Percentiles rank a stretch among this genome's conserved stretches.
Evolutionary conservation across 2,113 vertebrate genomes (phyloP).

Genomic region (Pygoscelis antarcticus): DNA sequence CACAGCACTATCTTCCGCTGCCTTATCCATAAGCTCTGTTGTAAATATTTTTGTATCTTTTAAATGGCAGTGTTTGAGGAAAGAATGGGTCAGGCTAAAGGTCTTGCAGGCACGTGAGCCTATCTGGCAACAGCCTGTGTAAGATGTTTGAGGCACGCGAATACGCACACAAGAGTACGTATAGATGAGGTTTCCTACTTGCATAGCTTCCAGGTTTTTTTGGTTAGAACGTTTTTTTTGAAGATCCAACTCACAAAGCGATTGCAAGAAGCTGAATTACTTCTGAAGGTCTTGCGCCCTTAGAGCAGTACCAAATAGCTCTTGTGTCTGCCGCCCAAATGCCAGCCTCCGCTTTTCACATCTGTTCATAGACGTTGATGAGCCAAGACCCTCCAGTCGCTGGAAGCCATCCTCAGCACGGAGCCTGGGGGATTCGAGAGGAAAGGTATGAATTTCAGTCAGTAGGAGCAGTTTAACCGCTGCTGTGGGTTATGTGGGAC

Average conservation of each 20-base stretch:
- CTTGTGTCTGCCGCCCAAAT: background rate
- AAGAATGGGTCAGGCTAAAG: background rate
- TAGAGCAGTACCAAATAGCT: background rate
- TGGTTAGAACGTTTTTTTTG: background rate
- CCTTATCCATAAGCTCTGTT: background rate
- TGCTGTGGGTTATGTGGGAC: background rate
- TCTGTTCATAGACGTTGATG: background rate
- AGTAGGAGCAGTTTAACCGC: background rate
- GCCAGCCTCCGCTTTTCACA: background rate
- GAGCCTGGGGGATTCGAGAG: too few species aligned
- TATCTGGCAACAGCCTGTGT: background rate
- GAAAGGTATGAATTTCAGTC: background rate
- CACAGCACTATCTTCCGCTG: background rate
- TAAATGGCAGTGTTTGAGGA: background rate
- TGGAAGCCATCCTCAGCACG: accelerated
- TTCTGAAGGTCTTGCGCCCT: background rate
- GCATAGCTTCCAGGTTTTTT: accelerated
- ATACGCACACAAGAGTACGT: accelerated
- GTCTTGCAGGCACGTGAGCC: background rate
- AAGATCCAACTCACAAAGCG: background rate
- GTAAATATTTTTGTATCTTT: background rate
- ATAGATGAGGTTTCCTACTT: background rate
- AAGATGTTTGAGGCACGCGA: background rate
- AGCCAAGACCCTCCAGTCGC: background rate
- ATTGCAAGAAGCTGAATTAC: background rate